Conservation (phyloP, 2,797 vertebrate genomes). For the Falco peregrinus region DNA sequence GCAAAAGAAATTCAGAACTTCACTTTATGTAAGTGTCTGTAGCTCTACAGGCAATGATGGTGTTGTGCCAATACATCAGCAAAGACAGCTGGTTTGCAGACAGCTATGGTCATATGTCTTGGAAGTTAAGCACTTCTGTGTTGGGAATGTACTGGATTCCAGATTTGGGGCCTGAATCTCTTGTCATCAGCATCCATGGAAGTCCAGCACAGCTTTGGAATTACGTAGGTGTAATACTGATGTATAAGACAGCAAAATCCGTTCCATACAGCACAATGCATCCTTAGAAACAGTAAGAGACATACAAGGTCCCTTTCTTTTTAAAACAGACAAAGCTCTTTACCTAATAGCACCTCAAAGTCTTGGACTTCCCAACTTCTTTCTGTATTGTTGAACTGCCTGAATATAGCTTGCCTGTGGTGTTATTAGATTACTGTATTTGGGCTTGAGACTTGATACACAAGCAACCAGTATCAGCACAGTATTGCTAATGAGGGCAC, state of each 20-base stretch:
- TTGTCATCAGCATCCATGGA: neutral
- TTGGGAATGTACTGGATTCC: neutral
- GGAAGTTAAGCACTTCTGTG: neutral
- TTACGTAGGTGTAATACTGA: neutral
- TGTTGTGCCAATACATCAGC: neutral
- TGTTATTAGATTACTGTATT: neutral
- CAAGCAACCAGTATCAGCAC: neutral
- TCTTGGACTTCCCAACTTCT: conserved; percentile 11
- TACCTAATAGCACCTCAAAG: conserved; percentile 9
- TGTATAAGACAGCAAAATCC: conserved; percentile 8
- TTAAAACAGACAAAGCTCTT: conserved; percentile 14
- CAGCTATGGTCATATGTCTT: neutral
- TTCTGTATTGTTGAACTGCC: neutral
- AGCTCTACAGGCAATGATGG: neutral
- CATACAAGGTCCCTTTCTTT: neutral
- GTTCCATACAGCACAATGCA: neutral
- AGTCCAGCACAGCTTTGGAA: conserved; percentile 9
- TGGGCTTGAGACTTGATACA: neutral
- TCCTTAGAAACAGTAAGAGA: neutral
- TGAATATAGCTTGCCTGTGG: neutral
- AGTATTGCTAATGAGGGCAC: neutral
- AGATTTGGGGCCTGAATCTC: neutral
- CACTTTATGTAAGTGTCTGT: neutral
- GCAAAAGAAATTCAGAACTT: neutral
- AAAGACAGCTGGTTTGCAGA: neutral